Evolutionary conservation across 2,888 invertebrate genomes (phyloP).

Genomic region (Diarsia rubi): DNA sequence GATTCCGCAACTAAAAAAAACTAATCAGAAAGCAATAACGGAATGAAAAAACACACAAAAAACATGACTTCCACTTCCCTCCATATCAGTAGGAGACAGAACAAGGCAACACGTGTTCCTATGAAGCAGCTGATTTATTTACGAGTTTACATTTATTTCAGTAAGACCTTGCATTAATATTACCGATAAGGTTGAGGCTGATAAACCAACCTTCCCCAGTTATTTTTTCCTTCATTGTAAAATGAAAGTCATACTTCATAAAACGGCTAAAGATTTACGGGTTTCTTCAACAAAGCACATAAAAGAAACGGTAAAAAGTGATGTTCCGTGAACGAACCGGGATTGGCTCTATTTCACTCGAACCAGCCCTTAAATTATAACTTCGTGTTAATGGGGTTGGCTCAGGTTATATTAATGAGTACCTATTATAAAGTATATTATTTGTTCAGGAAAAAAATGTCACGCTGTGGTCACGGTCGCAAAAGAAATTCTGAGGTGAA

Average conservation of each 20-base stretch:
- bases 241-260: slow-evolving; percentile 25
- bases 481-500: not conserved
- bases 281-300: slow-evolving; percentile 43
- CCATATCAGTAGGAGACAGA: too few species aligned
- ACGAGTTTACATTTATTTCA: not conserved
- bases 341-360: slow-evolving; percentile 51
- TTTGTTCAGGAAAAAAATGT: not conserved
- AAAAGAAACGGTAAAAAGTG: slow-evolving; percentile 43
- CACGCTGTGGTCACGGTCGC: not conserved
- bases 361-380: slow-evolving; percentile 40
- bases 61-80: too few species aligned
- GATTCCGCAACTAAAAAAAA: too few species aligned
- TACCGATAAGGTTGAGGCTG: not conserved
- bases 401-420: slow-evolving; percentile 3
- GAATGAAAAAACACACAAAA: too few species aligned
- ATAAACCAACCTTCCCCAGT: not conserved
- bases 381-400: slow-evolving; percentile 21
- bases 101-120: too few species aligned
- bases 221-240: slow-evolving; percentile 4
- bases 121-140: not conserved
- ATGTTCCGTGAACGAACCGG: slow-evolving; percentile 22
- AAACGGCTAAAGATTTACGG: slow-evolving; percentile 37
- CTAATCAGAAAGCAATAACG: too few species aligned
- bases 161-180: not conserved
- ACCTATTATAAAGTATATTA: not conserved